Percentiles rank a stretch among this genome's conserved stretches.
phyloP scores from a whole-genome alignment of 2,797 vertebrate genomes.

The Argentina silus region DNA sequence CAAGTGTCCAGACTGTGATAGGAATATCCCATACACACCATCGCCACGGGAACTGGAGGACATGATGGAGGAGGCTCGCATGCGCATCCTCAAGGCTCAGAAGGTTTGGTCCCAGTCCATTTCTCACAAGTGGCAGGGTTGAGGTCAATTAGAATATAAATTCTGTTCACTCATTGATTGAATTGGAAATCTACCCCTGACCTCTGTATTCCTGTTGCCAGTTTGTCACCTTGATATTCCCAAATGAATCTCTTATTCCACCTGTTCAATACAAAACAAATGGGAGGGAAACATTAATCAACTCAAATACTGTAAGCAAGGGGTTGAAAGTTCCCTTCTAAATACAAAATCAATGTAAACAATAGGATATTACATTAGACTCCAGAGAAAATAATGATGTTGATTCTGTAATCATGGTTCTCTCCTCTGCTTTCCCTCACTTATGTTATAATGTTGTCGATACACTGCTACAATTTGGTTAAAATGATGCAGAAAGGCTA shows the following conservation, averaged over 20 bases:
- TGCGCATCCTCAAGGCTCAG: slow-evolving; percentile 28
- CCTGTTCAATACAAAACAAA: not conserved
- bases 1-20: slow-evolving; percentile 26
- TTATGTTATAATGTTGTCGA: slow-evolving; percentile 30
- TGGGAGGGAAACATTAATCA: slow-evolving; percentile 6
- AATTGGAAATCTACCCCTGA: not conserved
- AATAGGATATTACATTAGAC: slow-evolving; percentile 40
- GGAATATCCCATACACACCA: slow-evolving; percentile 12
- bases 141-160: no score
- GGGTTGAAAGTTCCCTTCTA: not conserved
- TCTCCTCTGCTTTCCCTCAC: slow-evolving; percentile 64
- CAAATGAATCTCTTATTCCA: not conserved
- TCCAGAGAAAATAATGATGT: not conserved
- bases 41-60: slow-evolving; percentile 22
- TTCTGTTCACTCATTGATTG: no score
- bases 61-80: slow-evolving; percentile 29
- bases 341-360: slow-evolving; percentile 11
- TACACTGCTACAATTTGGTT: slow-evolving; percentile 46
- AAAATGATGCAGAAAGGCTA: slow-evolving; percentile 27
- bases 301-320: not conserved
- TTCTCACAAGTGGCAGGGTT: not conserved
- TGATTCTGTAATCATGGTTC: slow-evolving; percentile 23
- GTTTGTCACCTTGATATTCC: not conserved
- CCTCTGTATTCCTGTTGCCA: not conserved
- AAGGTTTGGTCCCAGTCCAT: slow-evolving; percentile 10